phyloP scores from a whole-genome alignment of 2,797 vertebrate species.

The Morus bassanus region DNA sequence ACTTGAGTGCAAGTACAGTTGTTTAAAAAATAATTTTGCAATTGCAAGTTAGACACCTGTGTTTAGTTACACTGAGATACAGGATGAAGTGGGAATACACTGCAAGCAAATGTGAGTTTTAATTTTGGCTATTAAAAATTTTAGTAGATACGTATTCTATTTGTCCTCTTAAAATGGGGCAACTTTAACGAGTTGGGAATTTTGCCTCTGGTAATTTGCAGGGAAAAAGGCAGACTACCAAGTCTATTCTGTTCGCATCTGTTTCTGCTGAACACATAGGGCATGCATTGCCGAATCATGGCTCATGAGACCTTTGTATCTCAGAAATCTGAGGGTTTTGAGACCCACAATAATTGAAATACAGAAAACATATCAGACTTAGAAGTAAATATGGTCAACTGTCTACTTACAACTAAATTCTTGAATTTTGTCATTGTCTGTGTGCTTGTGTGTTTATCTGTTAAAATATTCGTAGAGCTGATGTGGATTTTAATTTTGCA shows the following conservation, averaged over 20 bases:
- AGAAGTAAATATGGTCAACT: background rate
- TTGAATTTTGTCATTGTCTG: background rate
- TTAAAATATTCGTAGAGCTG: conserved; percentile 18
- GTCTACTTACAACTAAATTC: background rate
- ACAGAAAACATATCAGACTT: background rate
- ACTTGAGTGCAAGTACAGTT: background rate
- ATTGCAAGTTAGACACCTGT: background rate
- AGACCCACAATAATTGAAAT: background rate
- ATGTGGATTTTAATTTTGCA: conserved; percentile 70
- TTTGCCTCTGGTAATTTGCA: background rate
- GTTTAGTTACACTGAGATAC: background rate
- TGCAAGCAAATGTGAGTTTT: background rate
- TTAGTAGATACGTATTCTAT: background rate
- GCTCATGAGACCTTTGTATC: background rate
- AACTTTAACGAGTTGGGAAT: background rate
- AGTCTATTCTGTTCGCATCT: background rate
- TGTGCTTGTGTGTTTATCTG: background rate
- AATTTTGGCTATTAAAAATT: background rate
- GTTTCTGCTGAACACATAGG: background rate
- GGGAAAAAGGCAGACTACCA: accelerated
- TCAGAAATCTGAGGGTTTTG: background rate
- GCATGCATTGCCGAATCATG: background rate
- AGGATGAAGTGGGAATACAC: background rate
- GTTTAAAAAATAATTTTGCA: background rate
- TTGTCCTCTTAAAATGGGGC: background rate